Evolutionary conservation across 2,797 vertebrate genomes (phyloP).

Genomic region (Siniperca obscura): DNA sequence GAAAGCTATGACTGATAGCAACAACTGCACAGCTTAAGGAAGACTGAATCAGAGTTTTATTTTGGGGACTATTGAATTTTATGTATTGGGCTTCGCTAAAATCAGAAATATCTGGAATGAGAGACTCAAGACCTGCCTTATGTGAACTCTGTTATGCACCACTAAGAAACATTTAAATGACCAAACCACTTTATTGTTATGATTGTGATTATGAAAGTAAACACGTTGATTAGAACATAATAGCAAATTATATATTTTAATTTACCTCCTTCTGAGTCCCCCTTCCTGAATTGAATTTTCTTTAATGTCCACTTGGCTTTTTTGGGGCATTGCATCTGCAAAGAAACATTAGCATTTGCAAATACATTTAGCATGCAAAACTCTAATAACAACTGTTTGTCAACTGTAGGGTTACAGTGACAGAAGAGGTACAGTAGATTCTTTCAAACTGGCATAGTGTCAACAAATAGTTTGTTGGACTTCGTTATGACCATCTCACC

Average conservation of each 20-base stretch:
- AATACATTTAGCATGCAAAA: not conserved
- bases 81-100: slow-evolving; percentile 34
- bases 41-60: slow-evolving; percentile 68
- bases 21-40: slow-evolving; percentile 72
- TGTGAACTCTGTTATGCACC: not conserved
- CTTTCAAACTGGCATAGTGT: not conserved
- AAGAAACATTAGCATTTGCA: slow-evolving; percentile 10
- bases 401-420: not conserved
- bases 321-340: not conserved
- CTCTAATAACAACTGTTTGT: not conserved
- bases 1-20: slow-evolving; percentile 73
- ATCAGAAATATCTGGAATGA: slow-evolving; percentile 21
- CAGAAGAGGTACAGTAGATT: not conserved
- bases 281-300: not conserved
- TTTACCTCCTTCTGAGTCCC: not conserved
- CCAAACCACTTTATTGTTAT: not conserved
- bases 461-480: not conserved
- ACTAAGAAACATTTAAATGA: not conserved
- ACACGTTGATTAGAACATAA: not conserved
- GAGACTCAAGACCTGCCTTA: not conserved
- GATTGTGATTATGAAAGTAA: not conserved
- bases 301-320: not conserved
- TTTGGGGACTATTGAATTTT: slow-evolving; percentile 66
- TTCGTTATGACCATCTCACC: not conserved
- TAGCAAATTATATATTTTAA: not conserved